A percentile compares a stretch with the other conserved stretches of the same genome.
These are phyloP conservation scores for Unio delphinus DNA, from an alignment of 2,888 invertebrate genomes.

Conservation along the genomic window DNA sequence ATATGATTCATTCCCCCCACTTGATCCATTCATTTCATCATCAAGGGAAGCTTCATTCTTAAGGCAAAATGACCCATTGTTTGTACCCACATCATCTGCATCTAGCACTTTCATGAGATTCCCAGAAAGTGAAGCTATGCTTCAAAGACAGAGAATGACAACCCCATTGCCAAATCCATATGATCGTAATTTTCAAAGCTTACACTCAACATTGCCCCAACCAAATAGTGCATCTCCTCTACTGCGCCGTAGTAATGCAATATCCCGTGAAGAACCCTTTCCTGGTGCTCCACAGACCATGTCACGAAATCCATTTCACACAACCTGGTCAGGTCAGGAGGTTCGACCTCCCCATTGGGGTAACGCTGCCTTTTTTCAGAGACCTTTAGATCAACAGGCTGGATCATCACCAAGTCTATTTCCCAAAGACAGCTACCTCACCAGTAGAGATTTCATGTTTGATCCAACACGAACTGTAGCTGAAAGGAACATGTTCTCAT, in stretches of 20 bases:
- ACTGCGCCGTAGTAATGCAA: conserved; percentile 47
- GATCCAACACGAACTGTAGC: conserved; percentile 55
- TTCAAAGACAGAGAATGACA: conserved; percentile 58
- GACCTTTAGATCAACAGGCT: conserved; percentile 48
- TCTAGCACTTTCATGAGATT: conserved; percentile 52
- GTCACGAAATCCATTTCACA: conserved; percentile 61
- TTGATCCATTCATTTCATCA: conserved; percentile 34
- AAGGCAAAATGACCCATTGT: conserved; percentile 31
- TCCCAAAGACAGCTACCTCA: conserved; percentile 59
- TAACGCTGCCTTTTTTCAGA: conserved; percentile 57
- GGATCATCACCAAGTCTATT: conserved; percentile 55
- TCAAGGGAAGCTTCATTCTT: conserved; percentile 31
- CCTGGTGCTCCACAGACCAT: conserved; percentile 52
- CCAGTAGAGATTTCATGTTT: conserved; percentile 63
- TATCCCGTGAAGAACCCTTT: conserved; percentile 58
- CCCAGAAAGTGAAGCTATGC: conserved; percentile 58
- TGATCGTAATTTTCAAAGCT: conserved; percentile 50
- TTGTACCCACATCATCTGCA: conserved; percentile 25
- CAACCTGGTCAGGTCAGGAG: conserved; percentile 60
- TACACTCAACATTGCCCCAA: conserved; percentile 49
- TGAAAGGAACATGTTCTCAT: conserved; percentile 61
- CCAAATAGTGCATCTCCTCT: conserved; percentile 49
- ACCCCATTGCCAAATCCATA: conserved; percentile 50
- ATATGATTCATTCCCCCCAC: conserved; percentile 24
- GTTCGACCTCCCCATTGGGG: conserved; percentile 60